These are phyloP conservation scores for Popillia japonica DNA, from an alignment of 1,140 invertebrate species.

Conservation along the genomic window DNA sequence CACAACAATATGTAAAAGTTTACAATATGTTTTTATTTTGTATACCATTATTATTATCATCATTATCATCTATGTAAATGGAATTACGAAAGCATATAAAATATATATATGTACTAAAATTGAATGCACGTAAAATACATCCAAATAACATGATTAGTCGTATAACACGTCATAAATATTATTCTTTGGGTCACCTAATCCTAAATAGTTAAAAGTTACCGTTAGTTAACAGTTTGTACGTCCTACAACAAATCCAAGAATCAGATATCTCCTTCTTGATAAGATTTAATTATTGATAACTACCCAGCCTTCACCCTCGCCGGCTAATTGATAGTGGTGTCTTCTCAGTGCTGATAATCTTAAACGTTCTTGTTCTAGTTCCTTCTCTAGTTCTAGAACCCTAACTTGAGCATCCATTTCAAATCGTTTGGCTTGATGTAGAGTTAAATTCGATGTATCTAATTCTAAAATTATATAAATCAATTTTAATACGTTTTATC, in stretches of 20 bases:
- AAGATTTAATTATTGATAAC: constrained; percentile 25
- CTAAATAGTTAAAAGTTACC: constrained; percentile 21
- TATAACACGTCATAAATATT: constrained; percentile 38
- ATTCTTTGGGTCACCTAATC: constrained; percentile 38
- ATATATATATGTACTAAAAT: constrained; percentile 39
- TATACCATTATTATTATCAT: constrained; percentile 14
- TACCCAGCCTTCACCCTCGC: constrained; percentile 68
- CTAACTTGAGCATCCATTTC: constrained; percentile 96
- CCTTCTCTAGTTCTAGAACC: constrained; percentile 91
- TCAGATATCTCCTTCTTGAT: not conserved
- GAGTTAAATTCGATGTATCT: constrained; percentile 86
- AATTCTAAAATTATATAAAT: constrained; percentile 66
- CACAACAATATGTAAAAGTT: constrained; percentile 3
- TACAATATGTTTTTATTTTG: not conserved
- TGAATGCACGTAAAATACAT: constrained; percentile 40
- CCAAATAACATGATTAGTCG: constrained; percentile 38
- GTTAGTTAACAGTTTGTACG: constrained; percentile 22
- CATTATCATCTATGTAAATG: constrained; percentile 24
- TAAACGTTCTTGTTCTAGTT: constrained; percentile 86
- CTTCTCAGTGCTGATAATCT: constrained; percentile 85
- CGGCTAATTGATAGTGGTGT: constrained; percentile 91
- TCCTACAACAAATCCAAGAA: constrained; percentile 24
- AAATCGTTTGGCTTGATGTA: constrained; percentile 93
- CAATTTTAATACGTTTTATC: too few species aligned
- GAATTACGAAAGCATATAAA: constrained; percentile 33